Conservation (phyloP, 1,140 invertebrate species). For the Macrocentrus cingulum region DNA sequence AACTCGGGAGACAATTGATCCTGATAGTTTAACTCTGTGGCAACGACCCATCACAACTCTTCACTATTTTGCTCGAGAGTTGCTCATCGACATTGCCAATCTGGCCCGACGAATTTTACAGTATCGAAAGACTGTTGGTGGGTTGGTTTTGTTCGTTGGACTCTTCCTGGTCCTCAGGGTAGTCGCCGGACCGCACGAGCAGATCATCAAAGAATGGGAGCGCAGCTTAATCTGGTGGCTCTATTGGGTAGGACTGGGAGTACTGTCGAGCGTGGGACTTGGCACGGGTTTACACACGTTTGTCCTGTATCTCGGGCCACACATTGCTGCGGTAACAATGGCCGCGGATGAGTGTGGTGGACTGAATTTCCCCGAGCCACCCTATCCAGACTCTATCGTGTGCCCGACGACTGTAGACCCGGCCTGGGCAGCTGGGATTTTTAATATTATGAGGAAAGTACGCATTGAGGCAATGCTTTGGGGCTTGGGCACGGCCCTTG, state of each 20-base stretch:
- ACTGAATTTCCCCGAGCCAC: constrained; percentile 90
- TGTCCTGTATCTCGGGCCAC: constrained; percentile 92
- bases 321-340: constrained; percentile 92
- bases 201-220: constrained; percentile 61
- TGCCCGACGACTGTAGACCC: constrained; percentile 70
- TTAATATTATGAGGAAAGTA: constrained; percentile 94
- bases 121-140: constrained; percentile 49
- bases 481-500: constrained; percentile 96
- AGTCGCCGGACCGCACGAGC: constrained; percentile 64
- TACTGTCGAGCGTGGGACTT: constrained; percentile 95
- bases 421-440: constrained; percentile 67
- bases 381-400: constrained; percentile 86
- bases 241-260: constrained; percentile 95
- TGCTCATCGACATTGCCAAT: constrained; percentile 64
- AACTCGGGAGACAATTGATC: constrained; percentile 49
- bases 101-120: constrained; percentile 58
- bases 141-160: constrained; percentile 49
- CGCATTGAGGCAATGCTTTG: constrained; percentile 96
- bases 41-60: constrained; percentile 79
- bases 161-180: constrained; percentile 55
- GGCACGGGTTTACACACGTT: constrained; percentile 99
- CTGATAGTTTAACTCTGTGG: constrained; percentile 81
- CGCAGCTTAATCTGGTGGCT: constrained; percentile 72
- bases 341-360: constrained; percentile 97
- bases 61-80: constrained; percentile 81